Evolutionary conservation across 2,888 invertebrate species (phyloP), one percentile per base, ranked within the genome.

Genomic region (Drosophila yooni): DNA sequence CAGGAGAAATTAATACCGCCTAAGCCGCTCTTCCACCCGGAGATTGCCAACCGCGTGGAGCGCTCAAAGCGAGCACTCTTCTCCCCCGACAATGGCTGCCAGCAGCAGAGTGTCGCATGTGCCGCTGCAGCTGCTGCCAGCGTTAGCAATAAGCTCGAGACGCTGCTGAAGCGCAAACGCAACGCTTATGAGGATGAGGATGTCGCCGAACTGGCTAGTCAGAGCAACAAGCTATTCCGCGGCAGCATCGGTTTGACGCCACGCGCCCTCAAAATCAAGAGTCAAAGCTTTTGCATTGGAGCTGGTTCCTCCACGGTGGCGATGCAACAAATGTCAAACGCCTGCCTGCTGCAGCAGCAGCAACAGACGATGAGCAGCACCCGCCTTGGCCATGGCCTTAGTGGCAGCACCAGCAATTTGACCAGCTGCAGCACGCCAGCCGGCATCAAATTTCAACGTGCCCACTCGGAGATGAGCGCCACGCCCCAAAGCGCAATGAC

Each of bases 51-150:
- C 89, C 94, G 86, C 84, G 91, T 94, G 7, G 94, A 95, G 91
- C 95, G 94, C 76, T 95, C 96, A 0, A 96, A 95, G 83, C 94
- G 96, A 8, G 95, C 95, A 0, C 90, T 96, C 2, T 96, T 96
- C 5, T 95, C 96, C 0, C 95, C 96, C 0, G 93, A 93, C 2
- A 94, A 94, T 79, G 56, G 52, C 46, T 57, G 57, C 29, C 61
- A 68, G 29, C 57, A 34, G 6, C 46, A 56, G 25, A 46, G 3
- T 46, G 46, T 46, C 25, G 4, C 1, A 15, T 25, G 25, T 46
- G 25, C 8, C 15, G 8, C 46, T 27, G 52, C 36, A 27, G 72
- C n/a, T 61, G 70, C 50, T 27, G 72, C 56, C 38, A 81, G 70
- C 18, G 66, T 68, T 34, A 78, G 75, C 60, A 71, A 69, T 21